Evolutionary conservation across 64 coral and sea anemone species (phyloP), one percentile per base, ranked within the genome.

Genomic region (Astreopora myriophthalma): DNA sequence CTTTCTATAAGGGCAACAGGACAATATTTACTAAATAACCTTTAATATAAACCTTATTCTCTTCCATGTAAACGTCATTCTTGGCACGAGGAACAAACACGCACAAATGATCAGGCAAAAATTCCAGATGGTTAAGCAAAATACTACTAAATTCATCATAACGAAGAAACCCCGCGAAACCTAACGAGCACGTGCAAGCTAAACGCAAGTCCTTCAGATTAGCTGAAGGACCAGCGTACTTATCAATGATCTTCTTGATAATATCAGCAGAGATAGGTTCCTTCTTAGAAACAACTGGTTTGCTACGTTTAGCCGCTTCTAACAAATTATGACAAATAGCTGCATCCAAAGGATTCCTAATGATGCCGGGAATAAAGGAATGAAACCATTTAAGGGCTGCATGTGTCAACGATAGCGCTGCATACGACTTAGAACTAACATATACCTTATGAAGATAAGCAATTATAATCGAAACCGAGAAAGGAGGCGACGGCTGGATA

Each of bases 331-430:
- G 25, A 69, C 92, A 94, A 13, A 89, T 67, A 24, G 29, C 19
- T 25, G 74, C 71, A 75, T 94, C 86, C 37, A 94, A 74, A 6
- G 86, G 85, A 84, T 89, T 94, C 9, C 33, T 34, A 62, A 48
- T 31, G 67, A 42, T 32, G 37, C 44, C 73, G 25, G 92, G 75
- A 20, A 89, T 38, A 24, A 88, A 94, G 10, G 75, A 88, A 62
- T 94, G 92, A 83, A 80, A 94, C 92, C 92, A 94, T 83, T 88
- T 94, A 5, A 94, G 52, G 1, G 85, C 58, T 14, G 92, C 74
- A 30, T 94, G 92, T 66, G 86, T 49, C 49, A 88, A 69, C 38
- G 75, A 82, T 10, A 87, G 40, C 9, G 7, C 79, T 14, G 64
- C 37, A 49, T 93, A 93, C 5, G 91, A 87, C 12, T 86, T 93